phyloP scores from a whole-genome alignment of 2,888 invertebrate species.

The Leucophora obtusa region DNA sequence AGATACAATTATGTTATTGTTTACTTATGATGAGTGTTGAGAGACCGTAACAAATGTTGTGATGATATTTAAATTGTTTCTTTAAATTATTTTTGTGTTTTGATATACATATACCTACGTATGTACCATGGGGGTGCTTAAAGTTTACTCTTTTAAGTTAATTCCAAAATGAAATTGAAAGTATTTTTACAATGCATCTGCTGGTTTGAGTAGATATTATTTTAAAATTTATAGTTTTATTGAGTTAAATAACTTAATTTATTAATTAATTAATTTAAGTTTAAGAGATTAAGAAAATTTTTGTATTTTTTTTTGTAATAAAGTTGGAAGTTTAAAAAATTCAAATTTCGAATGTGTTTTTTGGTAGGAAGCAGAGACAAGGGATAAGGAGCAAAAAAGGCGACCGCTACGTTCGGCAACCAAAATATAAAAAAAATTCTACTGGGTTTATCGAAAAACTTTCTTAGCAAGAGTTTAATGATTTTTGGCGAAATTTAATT shows the following conservation, averaged over 20 bases:
- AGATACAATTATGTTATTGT: conserved; percentile 10
- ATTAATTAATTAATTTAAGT: conserved; percentile 1
- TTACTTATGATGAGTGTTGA: conserved; percentile 10
- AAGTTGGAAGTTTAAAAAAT: too few species aligned
- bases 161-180: neutral
- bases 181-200: neutral
- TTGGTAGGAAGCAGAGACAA: too few species aligned
- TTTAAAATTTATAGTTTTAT: neutral
- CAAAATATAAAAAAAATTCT: too few species aligned
- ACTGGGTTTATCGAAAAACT: too few species aligned
- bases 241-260: too few species aligned
- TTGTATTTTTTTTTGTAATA: neutral
- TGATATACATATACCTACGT: neutral
- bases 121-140: neutral
- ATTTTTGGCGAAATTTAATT: too few species aligned
- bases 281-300: neutral
- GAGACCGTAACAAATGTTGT: conserved; percentile 15
- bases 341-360: too few species aligned
- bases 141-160: neutral
- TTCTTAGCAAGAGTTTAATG: too few species aligned
- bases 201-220: neutral
- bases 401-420: too few species aligned
- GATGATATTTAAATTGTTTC: conserved; percentile 19
- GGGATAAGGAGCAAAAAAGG: too few species aligned
- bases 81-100: neutral